Percentiles rank a stretch among this genome's conserved stretches.
These are phyloP conservation scores for Diachasma alloeum DNA, from an alignment of 1,140 invertebrate species.

Conservation along the genomic window DNA sequence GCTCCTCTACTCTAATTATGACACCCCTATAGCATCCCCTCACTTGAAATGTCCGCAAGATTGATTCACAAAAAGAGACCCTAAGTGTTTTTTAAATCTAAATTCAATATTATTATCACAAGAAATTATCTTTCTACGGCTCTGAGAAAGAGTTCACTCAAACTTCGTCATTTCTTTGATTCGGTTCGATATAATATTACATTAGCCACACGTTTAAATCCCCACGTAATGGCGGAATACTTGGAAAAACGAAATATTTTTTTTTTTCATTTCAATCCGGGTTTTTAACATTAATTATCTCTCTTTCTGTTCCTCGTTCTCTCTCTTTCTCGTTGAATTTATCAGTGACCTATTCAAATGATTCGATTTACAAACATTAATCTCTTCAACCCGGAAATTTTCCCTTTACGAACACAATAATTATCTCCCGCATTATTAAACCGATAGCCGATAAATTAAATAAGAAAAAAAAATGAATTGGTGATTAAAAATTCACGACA, in stretches of 20 bases:
- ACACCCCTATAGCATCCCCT: not conserved
- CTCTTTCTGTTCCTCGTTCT: conserved; percentile 17
- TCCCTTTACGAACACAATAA: conserved; percentile 13
- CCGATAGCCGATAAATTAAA: conserved; percentile 16
- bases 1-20: not conserved
- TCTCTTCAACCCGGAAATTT: conserved; percentile 4
- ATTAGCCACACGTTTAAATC: conserved; percentile 21
- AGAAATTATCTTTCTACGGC: conserved; percentile 54
- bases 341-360: not conserved
- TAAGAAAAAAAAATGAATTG: conserved; percentile 24
- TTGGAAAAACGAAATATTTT: conserved; percentile 12
- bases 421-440: not conserved
- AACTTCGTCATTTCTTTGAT: conserved; percentile 49
- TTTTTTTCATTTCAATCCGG: not conserved
- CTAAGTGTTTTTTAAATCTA: conserved; percentile 40
- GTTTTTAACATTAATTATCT: not conserved
- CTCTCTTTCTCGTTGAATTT: conserved; percentile 30
- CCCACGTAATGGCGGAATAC: conserved; percentile 7
- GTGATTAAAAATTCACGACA: conserved; percentile 13
- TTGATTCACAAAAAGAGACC: conserved; percentile 30
- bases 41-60: conserved; percentile 23
- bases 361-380: not conserved
- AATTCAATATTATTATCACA: conserved; percentile 61
- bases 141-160: conserved; percentile 40
- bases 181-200: conserved; percentile 56